phyloP scores from a whole-genome alignment of 2,113 vertebrate genomes.

The Scalopus aquaticus region DNA sequence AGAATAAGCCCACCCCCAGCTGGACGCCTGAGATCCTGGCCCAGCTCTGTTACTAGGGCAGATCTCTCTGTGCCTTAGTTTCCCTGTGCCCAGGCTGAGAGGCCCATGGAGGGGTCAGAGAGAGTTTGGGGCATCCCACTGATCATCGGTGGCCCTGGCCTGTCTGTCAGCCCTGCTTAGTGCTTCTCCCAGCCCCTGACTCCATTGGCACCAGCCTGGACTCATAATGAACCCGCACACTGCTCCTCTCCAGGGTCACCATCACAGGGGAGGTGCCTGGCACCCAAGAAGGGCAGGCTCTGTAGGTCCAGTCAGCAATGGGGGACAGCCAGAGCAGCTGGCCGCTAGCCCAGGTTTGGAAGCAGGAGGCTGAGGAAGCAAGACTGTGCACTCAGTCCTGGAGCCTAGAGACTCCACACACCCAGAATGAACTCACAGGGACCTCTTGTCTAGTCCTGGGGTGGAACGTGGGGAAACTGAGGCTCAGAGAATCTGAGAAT shows the following conservation, averaged over 20 bases:
- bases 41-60: neutral
- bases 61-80: neutral
- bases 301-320: neutral
- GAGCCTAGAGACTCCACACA: neutral
- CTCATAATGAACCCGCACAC: neutral
- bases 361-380: neutral
- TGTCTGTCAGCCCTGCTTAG: neutral
- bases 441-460: neutral
- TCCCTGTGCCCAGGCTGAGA: neutral
- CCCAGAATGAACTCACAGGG: neutral
- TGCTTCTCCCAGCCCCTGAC: neutral
- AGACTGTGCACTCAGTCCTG: neutral
- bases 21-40: neutral
- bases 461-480: neutral
- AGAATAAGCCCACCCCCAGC: neutral
- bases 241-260: neutral
- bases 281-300: neutral
- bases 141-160: neutral
- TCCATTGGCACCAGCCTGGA: neutral
- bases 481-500: neutral
- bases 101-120: neutral
- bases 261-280: neutral
- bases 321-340: neutral
- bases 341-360: neutral
- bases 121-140: neutral